These are phyloP conservation scores for Linyphia triangularis DNA, from an alignment of 2,888 invertebrate genomes.

Conservation along the genomic window DNA sequence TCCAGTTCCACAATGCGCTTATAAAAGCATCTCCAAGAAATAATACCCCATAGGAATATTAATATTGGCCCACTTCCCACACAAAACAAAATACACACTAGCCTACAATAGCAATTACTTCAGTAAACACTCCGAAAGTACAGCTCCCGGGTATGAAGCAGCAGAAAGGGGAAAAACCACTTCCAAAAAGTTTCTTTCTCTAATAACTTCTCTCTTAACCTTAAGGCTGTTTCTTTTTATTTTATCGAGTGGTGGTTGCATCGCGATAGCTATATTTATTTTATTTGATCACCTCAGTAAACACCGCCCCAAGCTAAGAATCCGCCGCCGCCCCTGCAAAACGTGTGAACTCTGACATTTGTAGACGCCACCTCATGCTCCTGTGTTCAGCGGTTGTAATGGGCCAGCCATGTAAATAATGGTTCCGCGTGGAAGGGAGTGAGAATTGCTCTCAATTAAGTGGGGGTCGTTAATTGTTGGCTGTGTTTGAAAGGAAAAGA, in stretches of 20 bases:
- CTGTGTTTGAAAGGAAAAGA: background rate
- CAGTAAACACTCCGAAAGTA: background rate
- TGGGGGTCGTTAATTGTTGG: background rate
- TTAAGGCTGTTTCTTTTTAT: background rate
- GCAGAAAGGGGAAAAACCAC: background rate
- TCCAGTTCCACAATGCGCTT: background rate
- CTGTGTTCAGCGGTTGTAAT: conserved; percentile 7
- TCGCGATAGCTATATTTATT: background rate
- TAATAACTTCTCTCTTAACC: background rate
- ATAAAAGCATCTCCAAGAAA: background rate
- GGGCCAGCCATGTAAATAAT: conserved; percentile 46
- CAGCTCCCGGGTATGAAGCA: background rate
- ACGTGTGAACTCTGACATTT: conserved; percentile 50
- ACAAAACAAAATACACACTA: background rate
- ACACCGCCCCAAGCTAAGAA: background rate
- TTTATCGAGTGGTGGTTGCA: background rate
- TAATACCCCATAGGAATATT: background rate
- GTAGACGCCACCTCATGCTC: background rate
- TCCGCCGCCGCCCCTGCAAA: background rate
- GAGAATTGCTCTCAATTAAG: conserved; percentile 40
- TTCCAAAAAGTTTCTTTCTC: background rate
- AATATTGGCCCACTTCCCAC: background rate
- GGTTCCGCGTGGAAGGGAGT: background rate
- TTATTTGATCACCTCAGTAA: background rate
- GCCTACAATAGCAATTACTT: background rate